Base-by-base conservation (phyloP, 2,888 invertebrate genomes). In the Drosophila kuntzei region DNA sequence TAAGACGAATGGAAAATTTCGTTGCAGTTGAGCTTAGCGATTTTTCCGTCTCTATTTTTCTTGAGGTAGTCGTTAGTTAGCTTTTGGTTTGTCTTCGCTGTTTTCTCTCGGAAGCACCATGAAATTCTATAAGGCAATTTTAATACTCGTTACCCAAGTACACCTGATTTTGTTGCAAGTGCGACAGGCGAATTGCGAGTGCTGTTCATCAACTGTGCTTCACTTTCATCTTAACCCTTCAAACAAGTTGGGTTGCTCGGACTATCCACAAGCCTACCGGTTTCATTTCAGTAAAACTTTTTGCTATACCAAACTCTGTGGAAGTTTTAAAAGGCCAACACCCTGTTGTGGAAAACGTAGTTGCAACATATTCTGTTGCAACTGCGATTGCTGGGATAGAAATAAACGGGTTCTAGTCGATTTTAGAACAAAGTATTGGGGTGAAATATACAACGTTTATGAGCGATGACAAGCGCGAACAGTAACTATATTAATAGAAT, bases 281-380 rank as follows among this genome's bases (percentile, higher is more conserved):
- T 25, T 44, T 9, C 44, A 44, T 14, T 44, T 44, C 5, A 44
- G 44, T 3, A 14, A 3, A 5, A 14, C 2, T 1, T 25, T 25
- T 7, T 44, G 44, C 25, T 27, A n/a, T 25, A 9, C 44, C 25
- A 44, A 44, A 11, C 25, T 44, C 44, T 44, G 44, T 44, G 44
- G 44, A 3, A 9, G n/a, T 0, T 44, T 25, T 1, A 8, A 14
- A 8, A 25, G 2, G 14, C 44, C 44, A 44, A 44, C 44, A 14
- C 44, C 44, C 9, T 44, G 44, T 14, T 44, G 44, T 2, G 44
- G 44, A 1, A 14, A 25, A 9, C 22, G 2, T 3, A 44, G 44
- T 8, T 44, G 44, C 44, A 44, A 44, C 25, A 25, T 44, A 4
- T 44, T 44, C 14, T 44, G 44, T 7, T 47, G 47, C 47, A 47